Percentiles rank a stretch among this genome's conserved stretches.
Conservation (phyloP, 1,140 invertebrate genomes). For the Drosophila erecta region DNA sequence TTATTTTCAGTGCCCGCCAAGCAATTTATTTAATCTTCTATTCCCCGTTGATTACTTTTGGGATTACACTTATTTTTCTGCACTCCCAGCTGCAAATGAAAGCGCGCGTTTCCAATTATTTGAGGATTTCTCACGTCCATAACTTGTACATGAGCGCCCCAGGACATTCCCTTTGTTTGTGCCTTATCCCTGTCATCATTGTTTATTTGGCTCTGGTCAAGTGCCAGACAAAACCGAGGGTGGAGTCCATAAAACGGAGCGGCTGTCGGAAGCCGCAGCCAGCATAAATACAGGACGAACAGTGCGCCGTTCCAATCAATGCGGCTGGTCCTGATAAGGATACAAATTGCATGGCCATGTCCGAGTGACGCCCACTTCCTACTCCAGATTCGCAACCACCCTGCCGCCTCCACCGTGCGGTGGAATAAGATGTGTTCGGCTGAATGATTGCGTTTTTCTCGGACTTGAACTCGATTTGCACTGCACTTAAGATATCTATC, state of each 20-base stretch:
- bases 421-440: constrained; percentile 21
- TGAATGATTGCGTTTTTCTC: constrained; percentile 36
- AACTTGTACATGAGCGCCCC: constrained; percentile 26
- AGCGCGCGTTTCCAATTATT: constrained; percentile 31
- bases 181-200: constrained; percentile 54
- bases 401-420: not conserved
- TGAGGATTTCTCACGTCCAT: constrained; percentile 37
- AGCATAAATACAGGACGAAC: constrained; percentile 51
- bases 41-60: constrained; percentile 28
- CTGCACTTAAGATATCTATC: constrained; percentile 68
- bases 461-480: constrained; percentile 53
- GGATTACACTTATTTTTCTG: constrained; percentile 33
- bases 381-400: constrained; percentile 1
- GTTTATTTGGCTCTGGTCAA: constrained; percentile 68
- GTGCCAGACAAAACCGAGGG: constrained; percentile 19
- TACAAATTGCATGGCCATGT: constrained; percentile 68
- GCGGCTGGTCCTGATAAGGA: constrained; percentile 67
- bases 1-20: constrained; percentile 21
- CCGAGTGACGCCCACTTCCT: constrained; percentile 56
- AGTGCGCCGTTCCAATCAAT: constrained; percentile 60
- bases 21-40: constrained; percentile 35
- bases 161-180: constrained; percentile 21
- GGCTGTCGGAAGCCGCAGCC: constrained; percentile 54
- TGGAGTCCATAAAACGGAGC: constrained; percentile 56
- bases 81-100: constrained; percentile 23